phyloP scores from a whole-genome alignment of 2,888 invertebrate species.

The Hesperia comma region DNA sequence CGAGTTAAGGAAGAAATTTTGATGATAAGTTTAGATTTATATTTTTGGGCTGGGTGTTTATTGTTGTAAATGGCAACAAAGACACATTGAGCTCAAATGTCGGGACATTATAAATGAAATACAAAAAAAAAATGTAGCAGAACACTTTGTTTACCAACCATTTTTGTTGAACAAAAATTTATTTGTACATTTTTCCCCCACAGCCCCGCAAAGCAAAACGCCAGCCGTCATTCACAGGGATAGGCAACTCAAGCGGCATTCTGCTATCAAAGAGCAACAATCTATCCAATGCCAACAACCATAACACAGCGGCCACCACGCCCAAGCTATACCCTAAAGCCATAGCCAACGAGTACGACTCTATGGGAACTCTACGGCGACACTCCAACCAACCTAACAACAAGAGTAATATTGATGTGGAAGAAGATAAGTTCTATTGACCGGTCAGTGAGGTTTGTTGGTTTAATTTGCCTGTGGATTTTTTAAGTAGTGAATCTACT shows the following conservation, averaged over 20 bases:
- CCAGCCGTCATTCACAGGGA: slow-evolving; percentile 88
- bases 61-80: too few relatives aligned
- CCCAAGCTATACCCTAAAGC: slow-evolving; percentile 88
- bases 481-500: too few relatives aligned
- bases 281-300: slow-evolving; percentile 85
- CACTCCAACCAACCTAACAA: slow-evolving; percentile 90
- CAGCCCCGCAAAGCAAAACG: slow-evolving; percentile 85
- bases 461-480: too few relatives aligned
- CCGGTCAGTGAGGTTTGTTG: background rate
- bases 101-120: too few relatives aligned
- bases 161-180: background rate
- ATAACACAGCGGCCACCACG: slow-evolving; percentile 82
- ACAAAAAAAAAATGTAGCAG: too few relatives aligned
- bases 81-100: too few relatives aligned
- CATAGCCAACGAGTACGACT: slow-evolving; percentile 89
- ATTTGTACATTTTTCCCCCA: slow-evolving; percentile 37
- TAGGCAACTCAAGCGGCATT: slow-evolving; percentile 77
- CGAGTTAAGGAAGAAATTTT: too few relatives aligned
- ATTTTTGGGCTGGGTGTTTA: too few relatives aligned
- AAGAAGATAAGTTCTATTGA: slow-evolving; percentile 88
- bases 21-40: too few relatives aligned
- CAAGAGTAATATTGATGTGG: slow-evolving; percentile 84
- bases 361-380: slow-evolving; percentile 88
- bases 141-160: background rate
- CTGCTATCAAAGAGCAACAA: slow-evolving; percentile 84